Evolutionary conservation across 92 coral and sea anemone genomes (phyloP).

Genomic region (Zoanthus gigantus): DNA sequence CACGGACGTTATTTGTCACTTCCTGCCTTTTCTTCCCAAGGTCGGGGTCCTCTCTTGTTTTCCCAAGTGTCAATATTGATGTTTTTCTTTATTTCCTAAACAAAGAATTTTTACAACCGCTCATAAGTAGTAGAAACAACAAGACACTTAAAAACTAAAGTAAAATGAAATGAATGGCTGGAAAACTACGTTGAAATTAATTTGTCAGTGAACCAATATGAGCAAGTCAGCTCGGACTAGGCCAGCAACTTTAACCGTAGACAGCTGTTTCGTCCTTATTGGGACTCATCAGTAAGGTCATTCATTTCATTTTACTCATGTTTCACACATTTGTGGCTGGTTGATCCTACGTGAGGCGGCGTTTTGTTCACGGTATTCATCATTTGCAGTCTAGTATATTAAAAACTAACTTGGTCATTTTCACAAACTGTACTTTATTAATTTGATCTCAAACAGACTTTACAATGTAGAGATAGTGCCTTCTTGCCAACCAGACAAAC

Average conservation of each 20-base stretch:
- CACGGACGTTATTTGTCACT: not conserved
- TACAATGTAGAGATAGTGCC: not conserved
- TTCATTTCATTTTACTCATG: no score
- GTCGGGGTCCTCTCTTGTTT: conserved; percentile 98
- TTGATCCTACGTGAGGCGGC: no score
- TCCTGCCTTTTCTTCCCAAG: conserved; percentile 76
- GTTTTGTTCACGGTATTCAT: no score
- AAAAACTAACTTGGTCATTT: not conserved
- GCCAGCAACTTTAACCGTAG: no score
- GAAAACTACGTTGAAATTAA: no score
- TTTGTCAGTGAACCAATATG: no score
- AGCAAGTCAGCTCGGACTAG: no score
- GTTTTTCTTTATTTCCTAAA: conserved; percentile 74
- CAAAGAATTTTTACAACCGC: not conserved
- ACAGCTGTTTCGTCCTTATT: no score
- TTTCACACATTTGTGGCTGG: no score
- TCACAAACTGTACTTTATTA: not conserved
- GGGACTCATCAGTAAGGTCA: no score
- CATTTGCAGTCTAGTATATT: no score
- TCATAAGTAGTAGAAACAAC: not conserved
- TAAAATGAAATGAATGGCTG: no score
- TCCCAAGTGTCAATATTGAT: conserved; percentile 92
- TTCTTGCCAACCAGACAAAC: conserved; percentile 1
- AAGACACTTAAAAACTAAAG: not conserved
- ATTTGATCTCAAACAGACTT: not conserved